These are phyloP conservation scores for Sinosuthora webbiana DNA, from an alignment of 2,113 vertebrate species.

Conservation along the genomic window DNA sequence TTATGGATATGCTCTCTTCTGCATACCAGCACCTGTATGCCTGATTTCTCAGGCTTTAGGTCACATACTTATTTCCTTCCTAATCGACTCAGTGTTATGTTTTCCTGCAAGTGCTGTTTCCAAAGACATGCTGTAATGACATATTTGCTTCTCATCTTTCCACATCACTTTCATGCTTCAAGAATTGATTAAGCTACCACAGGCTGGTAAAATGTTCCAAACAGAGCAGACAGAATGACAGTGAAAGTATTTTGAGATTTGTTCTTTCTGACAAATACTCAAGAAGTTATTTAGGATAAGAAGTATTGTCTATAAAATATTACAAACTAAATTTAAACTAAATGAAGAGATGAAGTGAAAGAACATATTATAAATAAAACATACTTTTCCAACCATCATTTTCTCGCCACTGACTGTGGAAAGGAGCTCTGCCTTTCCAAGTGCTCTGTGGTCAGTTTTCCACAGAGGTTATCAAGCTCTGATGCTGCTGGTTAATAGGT, in stretches of 20 bases:
- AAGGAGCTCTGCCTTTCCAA: neutral
- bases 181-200: neutral
- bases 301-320: neutral
- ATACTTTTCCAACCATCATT: neutral
- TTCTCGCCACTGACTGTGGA: neutral
- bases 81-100: neutral
- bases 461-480: constrained; percentile 22
- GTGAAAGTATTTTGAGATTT: neutral
- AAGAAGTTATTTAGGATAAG: neutral
- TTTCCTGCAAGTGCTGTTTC: neutral
- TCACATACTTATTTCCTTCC: neutral
- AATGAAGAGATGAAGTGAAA: neutral
- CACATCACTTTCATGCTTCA: neutral
- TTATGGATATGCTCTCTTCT: neutral
- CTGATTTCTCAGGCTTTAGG: neutral
- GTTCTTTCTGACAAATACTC: neutral
- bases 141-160: neutral
- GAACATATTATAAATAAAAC: neutral
- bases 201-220: neutral
- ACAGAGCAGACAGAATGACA: neutral
- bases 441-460: neutral
- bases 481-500: neutral
- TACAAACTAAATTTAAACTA: neutral
- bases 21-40: neutral
- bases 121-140: neutral